Conservation (phyloP, 2,888 invertebrate genomes). For the Ditula angustiorana region DNA sequence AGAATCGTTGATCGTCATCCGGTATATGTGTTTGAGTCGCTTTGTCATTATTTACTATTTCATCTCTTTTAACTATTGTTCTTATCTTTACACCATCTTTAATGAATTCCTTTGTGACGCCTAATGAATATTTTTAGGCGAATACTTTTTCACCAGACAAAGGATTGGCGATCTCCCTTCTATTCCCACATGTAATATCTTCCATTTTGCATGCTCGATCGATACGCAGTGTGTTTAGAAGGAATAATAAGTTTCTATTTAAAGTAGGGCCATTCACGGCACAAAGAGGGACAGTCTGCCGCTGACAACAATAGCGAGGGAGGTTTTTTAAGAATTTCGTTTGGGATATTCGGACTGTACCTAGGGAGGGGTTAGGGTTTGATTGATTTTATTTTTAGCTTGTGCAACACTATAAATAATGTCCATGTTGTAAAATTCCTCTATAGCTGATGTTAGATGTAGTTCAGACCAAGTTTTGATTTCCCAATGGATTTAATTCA, state of each 20-base stretch:
- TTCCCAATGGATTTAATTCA: too few relatives aligned
- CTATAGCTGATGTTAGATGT: too few relatives aligned
- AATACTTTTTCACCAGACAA: constrained; percentile 3
- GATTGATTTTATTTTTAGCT: not conserved
- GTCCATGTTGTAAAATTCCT: too few relatives aligned
- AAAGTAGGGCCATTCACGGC: constrained; percentile 14
- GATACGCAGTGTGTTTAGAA: constrained; percentile 21
- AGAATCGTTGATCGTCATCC: too few relatives aligned
- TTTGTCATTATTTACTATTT: too few relatives aligned
- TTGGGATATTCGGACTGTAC: constrained; percentile 30
- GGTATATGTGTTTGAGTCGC: too few relatives aligned
- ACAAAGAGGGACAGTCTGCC: constrained; percentile 29
- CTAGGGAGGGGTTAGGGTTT: constrained; percentile 27
- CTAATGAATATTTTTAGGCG: not conserved
- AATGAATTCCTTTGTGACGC: too few relatives aligned
- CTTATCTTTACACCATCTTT: too few relatives aligned
- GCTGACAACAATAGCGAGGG: constrained; percentile 35
- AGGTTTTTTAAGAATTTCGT: constrained; percentile 36
- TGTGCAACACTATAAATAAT: too few relatives aligned
- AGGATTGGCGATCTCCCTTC: not conserved
- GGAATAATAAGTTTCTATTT: constrained; percentile 35
- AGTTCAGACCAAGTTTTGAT: too few relatives aligned
- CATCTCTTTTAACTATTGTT: too few relatives aligned
- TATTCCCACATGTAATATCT: constrained; percentile 8
- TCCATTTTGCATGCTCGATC: constrained; percentile 18